Conservation (phyloP, 2,113 vertebrate genomes). For the Ochotona princeps region DNA sequence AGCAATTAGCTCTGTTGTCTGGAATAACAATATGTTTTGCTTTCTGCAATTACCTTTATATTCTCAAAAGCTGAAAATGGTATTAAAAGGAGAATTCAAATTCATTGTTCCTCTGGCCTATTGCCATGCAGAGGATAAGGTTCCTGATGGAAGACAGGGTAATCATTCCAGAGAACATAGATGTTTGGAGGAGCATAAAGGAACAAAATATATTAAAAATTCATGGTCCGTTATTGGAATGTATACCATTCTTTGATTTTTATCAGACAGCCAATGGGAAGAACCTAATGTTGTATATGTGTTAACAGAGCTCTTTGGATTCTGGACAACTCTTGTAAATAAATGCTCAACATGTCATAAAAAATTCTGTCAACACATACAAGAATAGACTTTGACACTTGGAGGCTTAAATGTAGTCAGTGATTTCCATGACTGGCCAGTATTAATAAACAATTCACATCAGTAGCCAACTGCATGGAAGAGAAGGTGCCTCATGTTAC, state of each 20-base stretch:
- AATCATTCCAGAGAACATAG: conserved; percentile 68
- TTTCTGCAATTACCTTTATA: conserved; percentile 36
- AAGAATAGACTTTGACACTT: conserved; percentile 56
- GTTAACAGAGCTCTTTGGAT: conserved; percentile 75
- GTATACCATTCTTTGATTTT: conserved; percentile 64
- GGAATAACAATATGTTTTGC: conserved; percentile 40
- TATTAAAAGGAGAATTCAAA: conserved; percentile 69
- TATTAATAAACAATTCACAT: conserved; percentile 77
- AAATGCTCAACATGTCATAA: conserved; percentile 76
- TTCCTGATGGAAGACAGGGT: conserved; percentile 32
- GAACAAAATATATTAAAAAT: conserved; percentile 73
- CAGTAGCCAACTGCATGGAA: conserved; percentile 65
- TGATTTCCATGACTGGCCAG: conserved; percentile 72
- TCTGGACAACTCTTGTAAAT: conserved; percentile 73
- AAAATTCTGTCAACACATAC: conserved; percentile 66
- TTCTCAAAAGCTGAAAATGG: conserved; percentile 20
- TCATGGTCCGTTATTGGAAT: conserved; percentile 72
- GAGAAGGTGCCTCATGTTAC: conserved; percentile 49
- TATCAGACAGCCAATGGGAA: conserved; percentile 78
- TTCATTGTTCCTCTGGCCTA: conserved; percentile 41
- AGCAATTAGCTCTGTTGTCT: conserved; percentile 35
- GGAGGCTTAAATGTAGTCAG: conserved; percentile 66
- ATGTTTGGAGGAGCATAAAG: conserved; percentile 46
- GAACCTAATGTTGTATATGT: conserved; percentile 75
- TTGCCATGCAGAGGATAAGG: conserved; percentile 28